phyloP scores from a whole-genome alignment of 2,888 invertebrate genomes.

The Dicranocentrus wangi region DNA sequence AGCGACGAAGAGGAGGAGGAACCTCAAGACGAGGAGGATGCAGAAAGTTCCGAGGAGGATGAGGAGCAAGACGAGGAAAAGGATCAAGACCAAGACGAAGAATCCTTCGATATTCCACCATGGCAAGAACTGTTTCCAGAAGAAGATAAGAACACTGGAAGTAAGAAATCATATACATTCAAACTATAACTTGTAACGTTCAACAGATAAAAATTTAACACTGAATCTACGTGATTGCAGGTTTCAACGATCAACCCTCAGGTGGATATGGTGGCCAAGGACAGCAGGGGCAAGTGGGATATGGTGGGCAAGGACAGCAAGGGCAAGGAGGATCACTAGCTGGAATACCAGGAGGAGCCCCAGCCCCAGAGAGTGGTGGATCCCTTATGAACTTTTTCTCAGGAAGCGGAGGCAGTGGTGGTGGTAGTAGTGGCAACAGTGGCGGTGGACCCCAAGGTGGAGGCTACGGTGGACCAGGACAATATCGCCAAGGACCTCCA shows the following conservation, averaged over 20 bases:
- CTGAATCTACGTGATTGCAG: too few relatives aligned
- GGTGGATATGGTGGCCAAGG: slow-evolving; percentile 21
- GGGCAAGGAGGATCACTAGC: slow-evolving; percentile 4
- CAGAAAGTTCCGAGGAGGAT: slow-evolving; percentile 28
- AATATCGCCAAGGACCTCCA: slow-evolving; percentile 30
- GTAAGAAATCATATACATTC: slow-evolving; percentile 45
- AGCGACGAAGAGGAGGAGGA: slow-evolving; percentile 47
- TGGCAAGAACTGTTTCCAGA: slow-evolving; percentile 57
- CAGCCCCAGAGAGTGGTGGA: slow-evolving; percentile 29
- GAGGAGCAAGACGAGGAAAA: slow-evolving; percentile 40
- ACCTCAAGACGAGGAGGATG: slow-evolving; percentile 40
- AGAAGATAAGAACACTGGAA: slow-evolving; percentile 53
- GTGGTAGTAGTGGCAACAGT: background rate
- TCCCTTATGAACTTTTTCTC: slow-evolving; percentile 25
- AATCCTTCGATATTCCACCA: slow-evolving; percentile 45
- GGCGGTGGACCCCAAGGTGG: slow-evolving; percentile 11
- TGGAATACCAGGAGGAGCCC: slow-evolving; percentile 22
- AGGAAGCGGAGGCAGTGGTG: background rate
- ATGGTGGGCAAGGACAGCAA: background rate
- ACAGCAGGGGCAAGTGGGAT: background rate
- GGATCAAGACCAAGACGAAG: slow-evolving; percentile 35
- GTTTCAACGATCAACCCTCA: slow-evolving; percentile 15
- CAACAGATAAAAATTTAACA: too few relatives aligned
- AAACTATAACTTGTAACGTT: too few relatives aligned
- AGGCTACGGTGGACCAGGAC: slow-evolving; percentile 27